These are phyloP conservation scores for Coracias cyanogaster DNA, from an alignment of 2,797 vertebrate genomes.

Conservation along the genomic window DNA sequence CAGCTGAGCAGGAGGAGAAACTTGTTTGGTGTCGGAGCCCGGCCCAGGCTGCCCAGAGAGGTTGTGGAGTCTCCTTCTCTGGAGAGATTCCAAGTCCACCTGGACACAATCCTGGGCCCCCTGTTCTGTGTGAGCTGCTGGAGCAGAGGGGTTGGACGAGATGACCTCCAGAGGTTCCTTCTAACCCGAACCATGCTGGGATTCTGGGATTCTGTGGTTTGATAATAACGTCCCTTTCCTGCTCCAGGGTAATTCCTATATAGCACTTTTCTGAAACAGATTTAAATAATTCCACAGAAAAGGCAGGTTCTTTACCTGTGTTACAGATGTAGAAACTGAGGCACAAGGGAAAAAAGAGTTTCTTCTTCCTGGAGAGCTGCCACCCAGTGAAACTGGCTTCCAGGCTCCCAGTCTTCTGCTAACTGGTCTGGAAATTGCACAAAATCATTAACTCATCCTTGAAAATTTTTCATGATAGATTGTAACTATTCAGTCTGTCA, in stretches of 20 bases:
- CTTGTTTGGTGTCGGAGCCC: not conserved
- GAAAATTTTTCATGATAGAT: slow-evolving; percentile 29
- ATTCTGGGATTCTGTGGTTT: not conserved
- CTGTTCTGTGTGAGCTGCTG: not conserved
- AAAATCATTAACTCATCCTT: slow-evolving; percentile 55
- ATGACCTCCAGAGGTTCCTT: not conserved
- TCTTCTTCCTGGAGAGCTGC: not conserved
- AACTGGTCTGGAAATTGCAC: slow-evolving; percentile 27
- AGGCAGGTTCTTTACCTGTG: not conserved
- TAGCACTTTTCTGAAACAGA: not conserved
- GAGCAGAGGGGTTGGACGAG: not conserved
- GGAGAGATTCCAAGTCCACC: not conserved
- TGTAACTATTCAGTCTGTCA: slow-evolving; percentile 45
- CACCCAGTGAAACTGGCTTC: not conserved
- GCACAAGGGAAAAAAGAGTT: not conserved
- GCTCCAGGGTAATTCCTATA: not conserved
- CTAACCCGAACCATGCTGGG: not conserved
- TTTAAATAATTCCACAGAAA: not conserved
- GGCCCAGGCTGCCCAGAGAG: not conserved
- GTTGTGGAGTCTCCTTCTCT: not conserved
- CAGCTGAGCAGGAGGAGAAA: not conserved
- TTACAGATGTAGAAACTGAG: slow-evolving; percentile 42
- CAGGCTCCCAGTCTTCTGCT: not conserved
- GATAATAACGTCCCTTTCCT: not conserved
- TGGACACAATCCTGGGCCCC: not conserved